Base-by-base conservation (phyloP, 2,888 invertebrate genomes). In the Neuroscelio doddi region DNA sequence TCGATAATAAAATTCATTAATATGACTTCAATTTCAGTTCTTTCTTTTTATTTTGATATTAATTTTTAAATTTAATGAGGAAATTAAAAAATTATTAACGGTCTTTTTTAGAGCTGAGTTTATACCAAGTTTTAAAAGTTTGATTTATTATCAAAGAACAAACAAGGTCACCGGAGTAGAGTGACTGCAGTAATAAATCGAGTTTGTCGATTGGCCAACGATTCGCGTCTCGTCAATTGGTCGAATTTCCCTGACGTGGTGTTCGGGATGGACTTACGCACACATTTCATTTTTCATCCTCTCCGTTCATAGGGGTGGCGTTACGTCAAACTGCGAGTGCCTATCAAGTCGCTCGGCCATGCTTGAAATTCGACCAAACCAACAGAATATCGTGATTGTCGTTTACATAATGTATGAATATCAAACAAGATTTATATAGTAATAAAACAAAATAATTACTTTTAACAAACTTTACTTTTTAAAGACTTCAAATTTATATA, bases 291-390 rank as follows among this genome's bases (percentile, higher is more conserved):
- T 71, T 61, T 68, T 41, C 66, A 57, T 66, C 73, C 71, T 66
- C 67, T 68, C n/a, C n/a, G 68, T 70, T 66, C 68, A 64, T 57
- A 70, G 69, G 73, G 68, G 70, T 49, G 50, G 21, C 21, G 21
- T 21, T 21, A 5, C 21, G 5, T 3, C 21, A 5, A 21, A 57
- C 42, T 72, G 70, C 72, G 74, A 71, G 73, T 75, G 79, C 74
- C 79, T 66, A 79, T 80, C 76, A 77, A 77, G 75, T 71, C 70
- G 70, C 57, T 72, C 77, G 76, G 76, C 75, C 74, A 75, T 73
- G 76, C 79, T 76, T 75, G 74, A 77, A 78, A 78, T 78, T 78
- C 73, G 70, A 67, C 65, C 65, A 71, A 73, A 73, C 70, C 70
- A 66, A 63, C 50, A 69, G 70, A 74, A 74, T 77, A 76, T 77